Percentiles rank a stretch among this genome's conserved stretches.
Conservation (phyloP, 2,888 invertebrate species). For the Tetramorium bicarinatum region DNA sequence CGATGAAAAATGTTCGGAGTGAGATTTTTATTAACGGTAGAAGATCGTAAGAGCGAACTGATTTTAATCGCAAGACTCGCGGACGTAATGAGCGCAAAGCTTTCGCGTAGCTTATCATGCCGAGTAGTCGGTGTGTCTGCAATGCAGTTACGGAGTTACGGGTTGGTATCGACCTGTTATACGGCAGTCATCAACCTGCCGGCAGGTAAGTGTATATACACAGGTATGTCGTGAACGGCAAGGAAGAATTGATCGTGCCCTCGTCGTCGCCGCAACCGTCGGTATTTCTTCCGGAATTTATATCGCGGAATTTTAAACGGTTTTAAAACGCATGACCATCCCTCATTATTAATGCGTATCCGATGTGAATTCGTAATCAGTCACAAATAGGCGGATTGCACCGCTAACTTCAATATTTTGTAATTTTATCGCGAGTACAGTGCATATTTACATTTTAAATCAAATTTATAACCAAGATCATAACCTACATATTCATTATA, state of each 20-base stretch:
- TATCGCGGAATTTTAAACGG: slow-evolving; percentile 28
- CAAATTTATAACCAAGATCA: background rate
- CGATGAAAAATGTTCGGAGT: background rate
- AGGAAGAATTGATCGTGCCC: slow-evolving; percentile 69
- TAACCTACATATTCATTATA: slow-evolving; percentile 31
- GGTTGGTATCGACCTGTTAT: slow-evolving; percentile 82
- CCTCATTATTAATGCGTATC: slow-evolving; percentile 31
- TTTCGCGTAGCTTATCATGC: slow-evolving; percentile 69
- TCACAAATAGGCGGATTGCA: background rate
- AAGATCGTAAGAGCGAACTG: background rate
- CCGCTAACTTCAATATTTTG: slow-evolving; percentile 28
- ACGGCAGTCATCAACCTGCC: slow-evolving; percentile 80
- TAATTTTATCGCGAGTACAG: slow-evolving; percentile 11
- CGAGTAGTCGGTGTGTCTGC: slow-evolving; percentile 78
- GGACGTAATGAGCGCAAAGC: slow-evolving; percentile 46
- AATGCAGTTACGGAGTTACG: slow-evolving; percentile 82
- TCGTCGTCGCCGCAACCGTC: slow-evolving; percentile 22
- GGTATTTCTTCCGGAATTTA: slow-evolving; percentile 47
- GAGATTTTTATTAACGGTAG: slow-evolving; percentile 19
- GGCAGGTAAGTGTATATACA: slow-evolving; percentile 75
- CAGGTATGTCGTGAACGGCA: slow-evolving; percentile 62
- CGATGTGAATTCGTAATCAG: slow-evolving; percentile 24
- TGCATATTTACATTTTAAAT: slow-evolving; percentile 35
- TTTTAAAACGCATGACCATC: slow-evolving; percentile 15
- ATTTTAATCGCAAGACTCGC: slow-evolving; percentile 17